Conservation (phyloP, 1,140 invertebrate species). For the Metopolophium dirhodum region DNA sequence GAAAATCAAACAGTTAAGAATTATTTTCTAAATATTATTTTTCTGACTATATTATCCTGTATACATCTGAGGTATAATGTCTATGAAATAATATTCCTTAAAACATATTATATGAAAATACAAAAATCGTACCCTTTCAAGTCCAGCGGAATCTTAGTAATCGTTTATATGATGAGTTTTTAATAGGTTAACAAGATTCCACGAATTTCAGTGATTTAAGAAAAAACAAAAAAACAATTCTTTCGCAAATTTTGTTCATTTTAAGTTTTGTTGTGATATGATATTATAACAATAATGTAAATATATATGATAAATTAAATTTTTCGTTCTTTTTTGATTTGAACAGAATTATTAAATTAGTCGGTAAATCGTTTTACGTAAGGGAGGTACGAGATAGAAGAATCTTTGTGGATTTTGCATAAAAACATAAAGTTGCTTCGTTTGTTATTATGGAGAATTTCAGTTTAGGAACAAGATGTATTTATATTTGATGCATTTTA, state of each 20-base stretch:
- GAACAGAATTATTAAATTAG: slow-evolving; percentile 13
- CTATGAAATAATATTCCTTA: no score
- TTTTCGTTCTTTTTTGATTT: neutral
- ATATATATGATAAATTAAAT: neutral
- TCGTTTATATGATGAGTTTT: no score
- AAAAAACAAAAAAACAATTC: neutral
- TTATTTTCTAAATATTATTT: no score
- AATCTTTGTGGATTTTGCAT: neutral
- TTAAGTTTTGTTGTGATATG: neutral
- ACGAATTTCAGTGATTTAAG: neutral
- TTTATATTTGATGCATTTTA: neutral
- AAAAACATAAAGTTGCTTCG: neutral
- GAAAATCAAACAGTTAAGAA: no score
- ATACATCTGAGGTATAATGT: no score
- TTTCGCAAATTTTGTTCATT: neutral
- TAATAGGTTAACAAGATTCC: neutral
- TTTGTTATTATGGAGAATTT: neutral
- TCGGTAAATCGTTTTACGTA: neutral
- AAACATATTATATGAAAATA: no score
- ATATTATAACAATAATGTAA: neutral
- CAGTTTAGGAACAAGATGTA: neutral
- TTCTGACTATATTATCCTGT: no score
- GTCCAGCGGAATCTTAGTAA: no score
- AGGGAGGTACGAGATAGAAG: neutral
- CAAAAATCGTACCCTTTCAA: no score